Base-by-base conservation (phyloP, 2,888 invertebrate species). In the Drosophila cognata region DNA sequence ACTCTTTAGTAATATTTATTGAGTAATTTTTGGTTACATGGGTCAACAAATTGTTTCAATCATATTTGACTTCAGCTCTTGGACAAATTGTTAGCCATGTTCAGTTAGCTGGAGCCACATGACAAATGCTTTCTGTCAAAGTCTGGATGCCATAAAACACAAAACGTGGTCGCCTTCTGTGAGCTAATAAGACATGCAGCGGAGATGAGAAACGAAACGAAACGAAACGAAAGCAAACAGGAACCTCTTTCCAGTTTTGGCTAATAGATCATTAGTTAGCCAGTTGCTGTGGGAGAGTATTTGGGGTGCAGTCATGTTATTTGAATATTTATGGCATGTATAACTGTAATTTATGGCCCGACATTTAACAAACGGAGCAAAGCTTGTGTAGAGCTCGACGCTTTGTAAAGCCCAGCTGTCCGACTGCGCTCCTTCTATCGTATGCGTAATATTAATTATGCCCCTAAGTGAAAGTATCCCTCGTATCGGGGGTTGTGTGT, bases 331-430 rank as follows among this genome's bases (percentile, higher is more conserved):
- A 90, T 85, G 79, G 84, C 89, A 90, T 80, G 88, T 85, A 92
- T 91, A 92, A 89, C 86, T 86, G 81, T 91, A 87, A 92, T 91
- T 91, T 92, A 92, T 92, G 79, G 88, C 72, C 75, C 75, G 79
- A 80, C 92, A 92, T 91, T 91, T 91, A 83, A 92, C 92, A 88
- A 51, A 43, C 31, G 41, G 29, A 41, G 72, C 56, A 50, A 66
- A 74, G 56, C 63, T 57, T 33, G 52, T 29, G 50, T 46, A 61
- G 55, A 67, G 62, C 77, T 56, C 35, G n/a, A 33, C 25, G 57
- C 51, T 59, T 56, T 59, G 59, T 43, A 68, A 62, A 51, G 52
- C 51, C 77, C 48, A 58, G 58, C 35, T 41, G 41, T 5, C 36
- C 53, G 35, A 53, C 64, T 59, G 46, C 25, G 52, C 56, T 57